Conservation (phyloP, 2,888 invertebrate genomes). For the Gymnoscelis rufifasciata region DNA sequence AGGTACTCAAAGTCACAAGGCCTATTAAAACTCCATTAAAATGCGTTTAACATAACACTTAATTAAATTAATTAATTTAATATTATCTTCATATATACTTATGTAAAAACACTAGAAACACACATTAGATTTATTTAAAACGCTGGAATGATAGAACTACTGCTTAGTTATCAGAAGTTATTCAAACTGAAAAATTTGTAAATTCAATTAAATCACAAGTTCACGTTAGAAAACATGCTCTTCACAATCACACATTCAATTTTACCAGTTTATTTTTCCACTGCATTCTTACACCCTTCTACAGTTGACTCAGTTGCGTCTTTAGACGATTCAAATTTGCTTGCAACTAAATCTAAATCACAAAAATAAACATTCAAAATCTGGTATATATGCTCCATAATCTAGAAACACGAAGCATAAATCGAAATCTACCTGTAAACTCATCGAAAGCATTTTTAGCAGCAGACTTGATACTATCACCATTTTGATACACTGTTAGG, state of each 20-base stretch:
- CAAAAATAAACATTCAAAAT: conserved; percentile 3
- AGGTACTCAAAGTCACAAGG: too few relatives aligned
- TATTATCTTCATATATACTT: too few relatives aligned
- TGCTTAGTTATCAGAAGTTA: too few relatives aligned
- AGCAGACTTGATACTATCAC: conserved; percentile 15
- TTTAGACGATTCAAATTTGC: conserved; percentile 32
- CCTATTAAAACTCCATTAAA: too few relatives aligned
- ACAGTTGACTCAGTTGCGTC: conserved; percentile 28
- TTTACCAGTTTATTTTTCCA: conserved; percentile 42
- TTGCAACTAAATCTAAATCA: conserved; percentile 39
- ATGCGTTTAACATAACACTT: too few relatives aligned
- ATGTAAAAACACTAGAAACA: too few relatives aligned
- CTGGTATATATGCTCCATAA: neutral
- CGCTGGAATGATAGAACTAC: too few relatives aligned
- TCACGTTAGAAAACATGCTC: too few relatives aligned
- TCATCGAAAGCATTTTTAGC: conserved; percentile 20
- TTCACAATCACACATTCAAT: neutral
- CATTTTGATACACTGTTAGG: conserved; percentile 31
- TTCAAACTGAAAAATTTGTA: too few relatives aligned
- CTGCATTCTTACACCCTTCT: conserved; percentile 30
- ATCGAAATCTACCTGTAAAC: conserved; percentile 30
- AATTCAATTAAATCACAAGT: too few relatives aligned
- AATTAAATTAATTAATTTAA: too few relatives aligned
- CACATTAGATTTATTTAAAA: too few relatives aligned
- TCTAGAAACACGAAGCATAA: conserved; percentile 4